Evolutionary conservation across 2,113 vertebrate genomes (phyloP), one percentile per base, ranked within the genome.

Genomic region (Calyptomena viridis): DNA sequence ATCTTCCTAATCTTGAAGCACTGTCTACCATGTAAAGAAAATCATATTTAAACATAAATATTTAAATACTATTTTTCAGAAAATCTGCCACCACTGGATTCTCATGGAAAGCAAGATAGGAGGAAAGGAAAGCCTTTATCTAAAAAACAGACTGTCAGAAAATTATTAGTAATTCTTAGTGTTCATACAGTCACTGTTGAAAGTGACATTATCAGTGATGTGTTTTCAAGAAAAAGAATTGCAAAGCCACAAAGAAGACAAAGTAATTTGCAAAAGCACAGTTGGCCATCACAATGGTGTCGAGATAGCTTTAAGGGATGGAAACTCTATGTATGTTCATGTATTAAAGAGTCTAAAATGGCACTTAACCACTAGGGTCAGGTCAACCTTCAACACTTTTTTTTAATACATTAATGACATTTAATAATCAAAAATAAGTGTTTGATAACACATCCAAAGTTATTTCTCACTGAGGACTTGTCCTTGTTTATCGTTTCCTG

Each of bases 131-230:
- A 52, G 67, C 39, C 69, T 85, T 95, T 63, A 95, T 94, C 72
- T 90, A 72, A 52, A 94, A 94, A 80, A 25, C 56, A 84, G 37
- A 85, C 82, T 42, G 30, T 94, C 59, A 91, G 88, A 94, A 95
- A 97, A 97, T 97, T 95, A 95, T 97, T 92, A 95, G 93, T 44
- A 95, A 92, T 97, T 95, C 95, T 81, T 88, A 93, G 75, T 64
- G 92, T 87, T 94, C 59, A 55, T 53, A 79, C 62, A 93, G 85
- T 97, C 93, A 77, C 47, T 97, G 95, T 75, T 97, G 73, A 89
- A 97, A 97, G 68, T 96, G 96, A 95, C 97, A 96, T 97, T 97
- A 97, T 97, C 96, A 88, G 74, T 97, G 94, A 90, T 6, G 5
- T 63, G 63, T 75, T 93, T 95, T 74, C 96, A 91, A 87, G 91